These are phyloP conservation scores for Hirtodrosophila trivittata DNA, from an alignment of 2,888 invertebrate species.

Conservation along the genomic window DNA sequence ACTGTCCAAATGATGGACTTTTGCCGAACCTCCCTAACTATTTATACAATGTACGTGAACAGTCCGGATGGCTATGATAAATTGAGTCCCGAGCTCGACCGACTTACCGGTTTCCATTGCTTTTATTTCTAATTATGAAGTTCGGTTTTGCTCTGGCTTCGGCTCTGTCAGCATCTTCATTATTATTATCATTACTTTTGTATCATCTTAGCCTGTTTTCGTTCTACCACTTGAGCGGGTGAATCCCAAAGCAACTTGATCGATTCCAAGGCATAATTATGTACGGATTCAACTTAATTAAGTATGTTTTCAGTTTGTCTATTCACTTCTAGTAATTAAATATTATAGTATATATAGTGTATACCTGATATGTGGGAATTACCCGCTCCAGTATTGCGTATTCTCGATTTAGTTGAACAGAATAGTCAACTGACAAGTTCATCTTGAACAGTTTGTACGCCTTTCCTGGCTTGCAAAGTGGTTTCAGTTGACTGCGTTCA, in stretches of 20 bases:
- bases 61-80: slow-evolving; percentile 28
- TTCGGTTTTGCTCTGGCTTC: slow-evolving; percentile 5
- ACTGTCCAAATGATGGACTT: slow-evolving; percentile 57
- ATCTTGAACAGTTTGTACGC: slow-evolving; percentile 78
- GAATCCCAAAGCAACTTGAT: slow-evolving; percentile 53
- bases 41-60: slow-evolving; percentile 58
- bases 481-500: slow-evolving; percentile 62
- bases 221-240: slow-evolving; percentile 51
- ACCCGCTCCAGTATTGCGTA: too few species aligned
- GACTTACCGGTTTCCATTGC: slow-evolving; percentile 66
- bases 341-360: too few species aligned
- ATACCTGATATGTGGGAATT: too few species aligned
- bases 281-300: slow-evolving; percentile 4
- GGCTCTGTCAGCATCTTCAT: slow-evolving; percentile 8
- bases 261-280: slow-evolving; percentile 31
- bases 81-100: slow-evolving; percentile 23
- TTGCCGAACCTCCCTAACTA: slow-evolving; percentile 41
- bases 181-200: slow-evolving; percentile 16
- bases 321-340: background rate
- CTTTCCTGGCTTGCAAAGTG: slow-evolving; percentile 49
- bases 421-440: slow-evolving; percentile 60
- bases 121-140: slow-evolving; percentile 59
- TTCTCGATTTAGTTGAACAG: too few species aligned
- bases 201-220: slow-evolving; percentile 9
- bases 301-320: slow-evolving; percentile 1